Percentiles rank a stretch among this genome's conserved stretches.
Evolutionary conservation across 1,140 invertebrate genomes (phyloP).

Genomic region (Steinernema khuongi): DNA sequence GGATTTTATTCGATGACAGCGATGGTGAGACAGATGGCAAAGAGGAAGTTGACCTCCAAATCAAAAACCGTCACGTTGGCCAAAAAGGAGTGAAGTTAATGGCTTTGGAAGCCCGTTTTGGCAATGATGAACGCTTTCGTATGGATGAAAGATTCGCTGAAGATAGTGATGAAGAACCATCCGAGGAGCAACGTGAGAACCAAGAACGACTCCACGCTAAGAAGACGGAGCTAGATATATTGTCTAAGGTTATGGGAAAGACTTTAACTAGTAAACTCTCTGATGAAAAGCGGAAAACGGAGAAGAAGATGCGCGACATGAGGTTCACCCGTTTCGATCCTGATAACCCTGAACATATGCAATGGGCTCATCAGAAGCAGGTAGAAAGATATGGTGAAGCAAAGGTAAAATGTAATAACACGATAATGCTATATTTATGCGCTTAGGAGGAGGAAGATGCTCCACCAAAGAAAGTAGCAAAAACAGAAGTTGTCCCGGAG

Average conservation of each 20-base stretch:
- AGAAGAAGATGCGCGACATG: slow-evolving; percentile 5
- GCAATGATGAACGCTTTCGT: slow-evolving; percentile 2
- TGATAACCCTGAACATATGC: not conserved
- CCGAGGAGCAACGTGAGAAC: not conserved
- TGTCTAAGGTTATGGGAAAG: slow-evolving; percentile 10
- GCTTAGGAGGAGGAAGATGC: not conserved
- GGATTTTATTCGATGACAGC: not conserved
- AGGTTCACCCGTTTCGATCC: not conserved
- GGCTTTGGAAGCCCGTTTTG: slow-evolving; percentile 10
- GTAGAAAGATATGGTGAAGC: not conserved
- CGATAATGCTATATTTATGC: not conserved
- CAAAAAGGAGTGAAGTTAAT: not conserved
- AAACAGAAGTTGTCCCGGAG: not conserved
- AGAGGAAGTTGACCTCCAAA: not conserved
- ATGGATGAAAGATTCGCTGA: slow-evolving; percentile 4
- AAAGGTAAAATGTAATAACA: not conserved
- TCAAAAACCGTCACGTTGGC: not conserved
- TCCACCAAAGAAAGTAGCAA: not conserved
- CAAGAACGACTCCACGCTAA: not conserved
- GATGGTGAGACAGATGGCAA: not conserved
- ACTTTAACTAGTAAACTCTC: slow-evolving; percentile 1
- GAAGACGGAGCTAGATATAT: not conserved
- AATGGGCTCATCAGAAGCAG: not conserved
- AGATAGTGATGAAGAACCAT: not conserved
- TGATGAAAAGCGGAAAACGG: not conserved